phyloP scores from a whole-genome alignment of 2,797 vertebrate species.

The Australoheros facetus region DNA sequence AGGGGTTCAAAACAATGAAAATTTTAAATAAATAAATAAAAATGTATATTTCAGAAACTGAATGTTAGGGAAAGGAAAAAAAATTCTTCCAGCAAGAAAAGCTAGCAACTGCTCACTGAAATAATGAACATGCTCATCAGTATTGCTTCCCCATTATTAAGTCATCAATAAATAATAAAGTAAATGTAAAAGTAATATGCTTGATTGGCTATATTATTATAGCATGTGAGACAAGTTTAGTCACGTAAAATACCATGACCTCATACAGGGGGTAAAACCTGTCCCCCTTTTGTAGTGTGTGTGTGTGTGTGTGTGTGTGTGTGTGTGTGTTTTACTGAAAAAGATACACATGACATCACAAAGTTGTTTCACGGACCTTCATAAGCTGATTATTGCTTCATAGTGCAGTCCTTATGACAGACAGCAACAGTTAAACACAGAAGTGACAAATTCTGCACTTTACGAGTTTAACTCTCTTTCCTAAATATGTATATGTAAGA shows the following conservation, averaged over 20 bases:
- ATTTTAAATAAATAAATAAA: too few species aligned
- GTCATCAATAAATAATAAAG: background rate
- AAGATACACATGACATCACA: background rate
- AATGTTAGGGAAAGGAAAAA: background rate
- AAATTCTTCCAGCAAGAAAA: background rate
- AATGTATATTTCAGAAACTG: rapidly evolving
- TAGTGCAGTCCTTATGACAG: background rate
- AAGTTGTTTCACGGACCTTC: background rate
- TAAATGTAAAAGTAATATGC: too few species aligned
- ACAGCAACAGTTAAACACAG: background rate
- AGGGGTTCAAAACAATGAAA: too few species aligned
- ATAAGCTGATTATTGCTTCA: background rate
- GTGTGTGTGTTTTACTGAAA: background rate
- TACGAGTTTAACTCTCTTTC: background rate
- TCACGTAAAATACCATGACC: too few species aligned
- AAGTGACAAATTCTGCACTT: background rate
- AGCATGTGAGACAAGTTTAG: too few species aligned
- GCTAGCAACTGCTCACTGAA: background rate
- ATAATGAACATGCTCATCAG: background rate
- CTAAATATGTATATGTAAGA: background rate
- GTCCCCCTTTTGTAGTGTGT: background rate
- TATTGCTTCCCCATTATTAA: background rate
- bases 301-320: too few species aligned
- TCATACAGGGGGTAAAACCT: too few species aligned
- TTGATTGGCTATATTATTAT: background rate